A percentile compares a stretch with the other conserved stretches of the same genome.
phyloP scores from a whole-genome alignment of 2,113 vertebrate species.

The Neogale vison region DNA sequence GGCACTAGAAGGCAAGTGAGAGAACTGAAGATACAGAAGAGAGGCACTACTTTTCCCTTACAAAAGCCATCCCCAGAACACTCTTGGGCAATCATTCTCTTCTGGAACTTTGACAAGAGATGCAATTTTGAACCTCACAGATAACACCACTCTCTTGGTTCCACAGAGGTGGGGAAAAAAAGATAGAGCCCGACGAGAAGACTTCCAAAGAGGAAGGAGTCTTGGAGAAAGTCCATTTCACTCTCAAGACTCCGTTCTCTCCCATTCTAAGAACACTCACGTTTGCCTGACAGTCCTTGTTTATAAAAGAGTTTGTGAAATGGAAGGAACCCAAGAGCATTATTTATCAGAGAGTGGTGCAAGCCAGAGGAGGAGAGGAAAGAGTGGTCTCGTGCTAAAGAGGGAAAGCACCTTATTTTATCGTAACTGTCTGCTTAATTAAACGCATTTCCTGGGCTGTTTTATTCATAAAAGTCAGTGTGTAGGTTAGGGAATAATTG shows the following conservation, averaged over 20 bases:
- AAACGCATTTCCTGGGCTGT: conserved; percentile 54
- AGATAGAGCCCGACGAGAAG: not conserved
- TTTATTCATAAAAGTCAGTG: conserved; percentile 64
- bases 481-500: conserved; percentile 49
- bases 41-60: not conserved
- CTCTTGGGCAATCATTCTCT: not conserved
- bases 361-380: not conserved
- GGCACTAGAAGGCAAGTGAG: not conserved
- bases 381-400: not conserved
- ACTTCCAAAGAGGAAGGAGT: not conserved
- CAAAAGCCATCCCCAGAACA: not conserved
- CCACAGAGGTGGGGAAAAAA: not conserved
- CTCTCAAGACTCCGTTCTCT: not conserved
- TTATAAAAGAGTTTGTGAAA: not conserved
- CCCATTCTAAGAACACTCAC: not conserved
- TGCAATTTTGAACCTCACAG: not conserved
- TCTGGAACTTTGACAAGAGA: not conserved
- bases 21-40: not conserved
- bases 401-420: conserved; percentile 11
- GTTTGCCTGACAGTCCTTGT: not conserved
- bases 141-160: not conserved
- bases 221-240: not conserved
- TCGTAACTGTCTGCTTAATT: conserved; percentile 41
- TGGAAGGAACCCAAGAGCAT: not conserved
- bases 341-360: not conserved